phyloP scores from a whole-genome alignment of 2,797 vertebrate genomes.

The Allobates femoralis region DNA sequence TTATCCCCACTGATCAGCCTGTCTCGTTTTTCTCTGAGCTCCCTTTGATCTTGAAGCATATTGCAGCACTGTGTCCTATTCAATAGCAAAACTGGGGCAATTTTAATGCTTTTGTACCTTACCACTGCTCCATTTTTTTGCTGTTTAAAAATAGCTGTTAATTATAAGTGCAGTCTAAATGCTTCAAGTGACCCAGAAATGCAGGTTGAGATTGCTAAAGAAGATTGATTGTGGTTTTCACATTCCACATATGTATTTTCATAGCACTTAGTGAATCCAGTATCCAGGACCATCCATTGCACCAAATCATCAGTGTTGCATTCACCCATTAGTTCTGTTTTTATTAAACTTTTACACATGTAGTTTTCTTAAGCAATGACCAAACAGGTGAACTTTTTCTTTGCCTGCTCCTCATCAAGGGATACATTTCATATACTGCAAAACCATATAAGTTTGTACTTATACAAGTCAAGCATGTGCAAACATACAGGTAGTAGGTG shows the following conservation, averaged over 20 bases:
- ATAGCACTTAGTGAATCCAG: conserved; percentile 74
- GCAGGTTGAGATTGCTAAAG: conserved; percentile 87
- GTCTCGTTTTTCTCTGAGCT: conserved; percentile 93
- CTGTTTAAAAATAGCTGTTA: conserved; percentile 99
- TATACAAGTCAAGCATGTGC: neutral
- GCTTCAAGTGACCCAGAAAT: conserved; percentile 99
- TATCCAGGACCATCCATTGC: conserved; percentile 70
- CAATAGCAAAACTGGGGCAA: conserved; percentile 99
- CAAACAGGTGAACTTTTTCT: neutral
- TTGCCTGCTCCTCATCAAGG: neutral
- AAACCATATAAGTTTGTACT: neutral
- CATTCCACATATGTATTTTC: conserved; percentile 83
- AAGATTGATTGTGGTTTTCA: conserved; percentile 90
- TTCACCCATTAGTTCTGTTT: conserved; percentile 70
- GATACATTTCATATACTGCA: neutral
- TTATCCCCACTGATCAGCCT: conserved; percentile 99
- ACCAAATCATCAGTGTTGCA: conserved; percentile 75
- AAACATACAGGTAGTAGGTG: neutral
- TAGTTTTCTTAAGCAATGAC: neutral
- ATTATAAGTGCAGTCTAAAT: conserved; percentile 99
- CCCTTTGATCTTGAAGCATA: conserved; percentile 99
- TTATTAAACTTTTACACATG: neutral
- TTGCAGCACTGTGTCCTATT: conserved; percentile 99
- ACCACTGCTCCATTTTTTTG: conserved; percentile 96
- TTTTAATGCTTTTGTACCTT: conserved; percentile 99